Base-by-base conservation (phyloP, 2,113 vertebrate genomes). In the Hyperoodon ampullatus region DNA sequence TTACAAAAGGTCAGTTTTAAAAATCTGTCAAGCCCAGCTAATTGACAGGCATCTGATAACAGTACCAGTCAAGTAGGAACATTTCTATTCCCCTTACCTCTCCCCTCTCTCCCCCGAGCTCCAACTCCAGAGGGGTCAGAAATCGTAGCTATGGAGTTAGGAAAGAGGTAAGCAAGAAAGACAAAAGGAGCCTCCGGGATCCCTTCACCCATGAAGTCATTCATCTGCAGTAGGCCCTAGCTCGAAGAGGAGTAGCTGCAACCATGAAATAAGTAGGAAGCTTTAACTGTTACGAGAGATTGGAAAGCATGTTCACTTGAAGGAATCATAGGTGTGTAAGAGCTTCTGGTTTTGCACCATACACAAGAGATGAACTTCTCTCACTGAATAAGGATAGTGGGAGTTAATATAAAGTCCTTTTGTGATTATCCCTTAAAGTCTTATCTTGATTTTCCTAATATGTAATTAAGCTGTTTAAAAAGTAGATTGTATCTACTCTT, bases 1-100 rank as follows among this genome's bases (percentile, higher is more conserved):
- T 61, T 74, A 93, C 28, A 88, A 77, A 58, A 87, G 66, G 68
- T 53, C n/a, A 86, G 74, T 78, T 86, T 80, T 50, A 93, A 80
- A 70, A 95, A 44, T n/a, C 47, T 53, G 33, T 86, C 86, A 90
- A 44, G 55, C 21, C 65, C 72, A 86, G 50, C 88, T 68, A 81
- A 81, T 53, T 7, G 60, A 42, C 84, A 85, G 47, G 21, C 3
- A 58, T 84, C 16, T 90, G 68, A 30, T 26, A 87, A 88, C 2
- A 86, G 66, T 82, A 82, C n/a, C 65, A 85, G 85, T 81, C 58
- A 74, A 90, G 66, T 8, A 95, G 58, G 63, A 81, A 74, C 47
- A 80, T 80, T 90, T 88, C 74, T 77, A 23, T 68, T 44, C 77
- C 42, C 21, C 39, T 72, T 68, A 50, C 61, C 77, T 65, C 53